These are phyloP conservation scores for Neodon shergylaensis DNA, from an alignment of 2,113 vertebrate genomes.

Conservation along the genomic window DNA sequence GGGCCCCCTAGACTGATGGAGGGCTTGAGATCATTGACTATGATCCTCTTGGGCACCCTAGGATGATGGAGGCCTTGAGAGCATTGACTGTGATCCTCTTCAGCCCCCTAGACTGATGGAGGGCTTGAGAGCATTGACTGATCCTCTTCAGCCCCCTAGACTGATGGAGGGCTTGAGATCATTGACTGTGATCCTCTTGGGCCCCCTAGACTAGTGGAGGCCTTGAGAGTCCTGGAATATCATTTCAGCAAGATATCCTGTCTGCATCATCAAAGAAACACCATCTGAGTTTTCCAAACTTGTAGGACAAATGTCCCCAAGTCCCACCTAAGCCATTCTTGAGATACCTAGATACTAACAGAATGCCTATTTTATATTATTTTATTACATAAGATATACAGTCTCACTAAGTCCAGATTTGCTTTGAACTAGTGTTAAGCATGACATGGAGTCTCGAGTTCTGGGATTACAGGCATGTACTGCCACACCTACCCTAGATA, in stretches of 20 bases:
- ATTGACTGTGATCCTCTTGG: neutral
- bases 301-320: neutral
- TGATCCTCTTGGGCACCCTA: accelerated
- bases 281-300: neutral
- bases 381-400: neutral
- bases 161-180: accelerated
- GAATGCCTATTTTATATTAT: neutral
- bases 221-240: neutral
- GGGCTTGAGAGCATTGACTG: neutral
- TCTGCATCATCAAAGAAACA: neutral
- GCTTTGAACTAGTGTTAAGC: neutral
- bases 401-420: neutral
- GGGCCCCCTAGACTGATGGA: too few species aligned
- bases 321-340: neutral
- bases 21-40: neutral
- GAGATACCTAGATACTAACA: neutral
- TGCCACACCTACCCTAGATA: neutral
- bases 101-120: accelerated
- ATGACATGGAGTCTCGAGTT: neutral
- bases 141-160: accelerated
- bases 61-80: accelerated
- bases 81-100: accelerated
- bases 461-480: neutral
- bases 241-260: neutral
- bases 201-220: neutral